A percentile compares a stretch with the other conserved stretches of the same genome.
phyloP scores from a whole-genome alignment of 1,140 invertebrate species.

The Drosophila kurseongensis region DNA sequence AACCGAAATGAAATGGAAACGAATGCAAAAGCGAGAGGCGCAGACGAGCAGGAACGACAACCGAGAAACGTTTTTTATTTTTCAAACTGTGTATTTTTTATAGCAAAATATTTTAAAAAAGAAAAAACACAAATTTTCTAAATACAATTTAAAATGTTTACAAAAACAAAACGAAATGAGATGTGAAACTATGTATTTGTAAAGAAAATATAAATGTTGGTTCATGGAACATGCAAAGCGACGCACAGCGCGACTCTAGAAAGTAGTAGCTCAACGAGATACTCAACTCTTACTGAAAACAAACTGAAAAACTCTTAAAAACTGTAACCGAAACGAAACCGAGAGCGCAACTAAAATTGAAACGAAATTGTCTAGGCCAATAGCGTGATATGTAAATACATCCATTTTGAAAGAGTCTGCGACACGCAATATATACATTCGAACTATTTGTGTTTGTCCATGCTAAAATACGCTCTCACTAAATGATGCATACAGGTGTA shows the following conservation, averaged over 20 bases:
- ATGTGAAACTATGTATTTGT: constrained; percentile 64
- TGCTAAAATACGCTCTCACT: constrained; percentile 18
- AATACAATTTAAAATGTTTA: constrained; percentile 65
- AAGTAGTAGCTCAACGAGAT: constrained; percentile 54
- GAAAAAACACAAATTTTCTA: constrained; percentile 58
- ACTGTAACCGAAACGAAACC: constrained; percentile 31
- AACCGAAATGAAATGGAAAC: constrained; percentile 3
- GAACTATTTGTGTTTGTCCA: constrained; percentile 42
- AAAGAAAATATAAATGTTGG: constrained; percentile 60
- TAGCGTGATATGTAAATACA: constrained; percentile 74
- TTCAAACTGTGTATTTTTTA: constrained; percentile 79
- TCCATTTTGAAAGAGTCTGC: constrained; percentile 54
- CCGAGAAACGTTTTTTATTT: constrained; percentile 75
- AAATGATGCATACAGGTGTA: constrained; percentile 19
- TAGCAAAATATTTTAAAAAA: constrained; percentile 76
- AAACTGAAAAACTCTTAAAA: constrained; percentile 15
- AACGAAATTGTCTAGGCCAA: constrained; percentile 65
- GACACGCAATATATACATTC: constrained; percentile 48
- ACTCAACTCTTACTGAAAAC: constrained; percentile 25
- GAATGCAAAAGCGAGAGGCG: constrained; percentile 6
- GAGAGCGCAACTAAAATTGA: constrained; percentile 43
- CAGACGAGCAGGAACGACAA: constrained; percentile 43
- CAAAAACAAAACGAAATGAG: constrained; percentile 44
- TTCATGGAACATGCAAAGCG: constrained; percentile 60
- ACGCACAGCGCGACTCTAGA: constrained; percentile 66